phyloP scores from a whole-genome alignment of 2,888 invertebrate genomes.

The Dynastes maya region DNA sequence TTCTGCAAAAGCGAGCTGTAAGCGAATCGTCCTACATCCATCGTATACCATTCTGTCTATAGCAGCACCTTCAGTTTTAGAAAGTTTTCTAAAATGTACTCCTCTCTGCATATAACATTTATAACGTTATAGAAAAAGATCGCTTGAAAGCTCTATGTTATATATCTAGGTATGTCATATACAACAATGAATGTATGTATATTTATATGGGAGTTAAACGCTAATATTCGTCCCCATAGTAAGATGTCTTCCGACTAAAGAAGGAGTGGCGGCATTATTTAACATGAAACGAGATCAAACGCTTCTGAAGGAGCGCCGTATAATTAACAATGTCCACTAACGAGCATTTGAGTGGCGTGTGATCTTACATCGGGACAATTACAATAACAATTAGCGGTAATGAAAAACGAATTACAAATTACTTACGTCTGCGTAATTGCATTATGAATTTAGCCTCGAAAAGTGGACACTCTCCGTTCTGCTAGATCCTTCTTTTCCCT shows the following conservation, averaged over 20 bases:
- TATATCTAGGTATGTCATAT: neutral
- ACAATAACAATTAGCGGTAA: slow-evolving; percentile 66
- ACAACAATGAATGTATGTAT: neutral
- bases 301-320: slow-evolving; percentile 62
- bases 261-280: slow-evolving; percentile 56
- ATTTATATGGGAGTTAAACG: neutral
- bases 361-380: slow-evolving; percentile 63
- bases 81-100: too few species aligned
- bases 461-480: slow-evolving; percentile 9
- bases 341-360: slow-evolving; percentile 66
- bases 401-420: slow-evolving; percentile 66
- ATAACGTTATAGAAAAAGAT: too few species aligned
- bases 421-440: slow-evolving; percentile 61
- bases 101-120: too few species aligned
- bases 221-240: slow-evolving; percentile 41
- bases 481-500: neutral
- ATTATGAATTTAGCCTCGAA: slow-evolving; percentile 60
- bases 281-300: slow-evolving; percentile 57
- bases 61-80: too few species aligned
- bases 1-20: too few species aligned
- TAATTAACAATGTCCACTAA: slow-evolving; percentile 67
- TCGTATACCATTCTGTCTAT: too few species aligned
- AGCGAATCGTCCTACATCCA: too few species aligned
- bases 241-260: slow-evolving; percentile 54
- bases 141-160: too few species aligned